A percentile compares a stretch with the other conserved stretches of the same genome.
Evolutionary conservation across 2,888 invertebrate genomes (phyloP).

Genomic region (Lasioglossum calceatum): DNA sequence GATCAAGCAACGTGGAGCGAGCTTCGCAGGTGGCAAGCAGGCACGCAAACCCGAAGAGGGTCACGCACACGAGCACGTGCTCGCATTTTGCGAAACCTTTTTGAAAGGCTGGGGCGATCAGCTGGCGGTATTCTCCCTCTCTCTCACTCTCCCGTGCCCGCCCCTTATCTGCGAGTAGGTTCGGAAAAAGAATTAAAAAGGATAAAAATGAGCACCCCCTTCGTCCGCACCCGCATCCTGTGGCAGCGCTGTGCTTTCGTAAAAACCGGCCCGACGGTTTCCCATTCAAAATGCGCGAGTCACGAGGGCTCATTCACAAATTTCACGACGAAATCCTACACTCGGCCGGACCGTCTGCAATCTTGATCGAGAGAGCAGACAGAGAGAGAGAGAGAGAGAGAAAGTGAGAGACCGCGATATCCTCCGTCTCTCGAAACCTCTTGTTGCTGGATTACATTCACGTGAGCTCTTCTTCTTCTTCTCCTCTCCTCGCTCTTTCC

Average conservation of each 20-base stretch:
- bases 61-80: conserved; percentile 73
- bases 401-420: conserved; percentile 18
- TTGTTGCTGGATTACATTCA: conserved; percentile 42
- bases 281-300: conserved; percentile 73
- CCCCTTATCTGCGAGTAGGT: conserved; percentile 45
- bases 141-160: conserved; percentile 9
- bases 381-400: conserved; percentile 37
- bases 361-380: conserved; percentile 61
- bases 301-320: conserved; percentile 74
- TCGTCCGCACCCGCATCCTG: conserved; percentile 73
- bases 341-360: conserved; percentile 69
- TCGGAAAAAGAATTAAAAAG: conserved; percentile 51
- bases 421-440: conserved; percentile 33
- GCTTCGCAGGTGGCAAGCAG: conserved; percentile 71
- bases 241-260: conserved; percentile 66
- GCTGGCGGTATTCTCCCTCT: conserved; percentile 70
- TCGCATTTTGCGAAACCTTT: conserved; percentile 73
- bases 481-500: neutral
- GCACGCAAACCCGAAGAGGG: conserved; percentile 68
- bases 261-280: conserved; percentile 70
- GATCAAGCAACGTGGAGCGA: conserved; percentile 41
- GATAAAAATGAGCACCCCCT: conserved; percentile 69
- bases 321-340: conserved; percentile 73
- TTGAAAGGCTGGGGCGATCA: conserved; percentile 74
- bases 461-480: conserved; percentile 24